phyloP scores from a whole-genome alignment of 2,888 invertebrate species.

The Xylota sylvarum region DNA sequence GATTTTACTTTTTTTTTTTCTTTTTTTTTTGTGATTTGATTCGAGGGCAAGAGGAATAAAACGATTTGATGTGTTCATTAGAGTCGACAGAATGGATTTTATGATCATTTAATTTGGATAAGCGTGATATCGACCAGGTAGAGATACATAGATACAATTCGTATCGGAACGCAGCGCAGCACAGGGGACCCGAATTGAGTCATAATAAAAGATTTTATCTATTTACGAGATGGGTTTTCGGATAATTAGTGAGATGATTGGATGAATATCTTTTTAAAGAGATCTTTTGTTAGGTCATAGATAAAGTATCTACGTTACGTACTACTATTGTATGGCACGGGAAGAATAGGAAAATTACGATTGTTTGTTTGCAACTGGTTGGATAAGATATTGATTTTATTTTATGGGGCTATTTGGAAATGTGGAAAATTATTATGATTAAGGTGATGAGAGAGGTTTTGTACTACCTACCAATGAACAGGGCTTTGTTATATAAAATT shows the following conservation, averaged over 20 bases:
- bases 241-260: slow-evolving; percentile 74
- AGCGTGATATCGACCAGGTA: slow-evolving; percentile 75
- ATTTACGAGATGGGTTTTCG: slow-evolving; percentile 71
- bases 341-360: slow-evolving; percentile 30
- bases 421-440: background rate
- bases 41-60: slow-evolving; percentile 58
- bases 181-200: slow-evolving; percentile 63
- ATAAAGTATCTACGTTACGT: slow-evolving; percentile 24
- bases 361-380: slow-evolving; percentile 59
- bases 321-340: slow-evolving; percentile 8
- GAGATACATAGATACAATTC: slow-evolving; percentile 44
- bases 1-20: slow-evolving; percentile 19
- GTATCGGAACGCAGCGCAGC: background rate
- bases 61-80: slow-evolving; percentile 76
- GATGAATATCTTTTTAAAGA: slow-evolving; percentile 64
- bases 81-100: slow-evolving; percentile 75
- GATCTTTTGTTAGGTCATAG: slow-evolving; percentile 36
- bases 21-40: slow-evolving; percentile 58
- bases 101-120: slow-evolving; percentile 76
- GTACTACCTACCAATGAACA: slow-evolving; percentile 6
- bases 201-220: slow-evolving; percentile 72
- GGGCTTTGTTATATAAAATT: slow-evolving; percentile 4
- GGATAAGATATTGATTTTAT: slow-evolving; percentile 32
- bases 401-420: slow-evolving; percentile 25
- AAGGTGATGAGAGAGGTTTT: slow-evolving; percentile 12